phyloP scores from a whole-genome alignment of 2,113 vertebrate species.

The Terrapene triunguis region DNA sequence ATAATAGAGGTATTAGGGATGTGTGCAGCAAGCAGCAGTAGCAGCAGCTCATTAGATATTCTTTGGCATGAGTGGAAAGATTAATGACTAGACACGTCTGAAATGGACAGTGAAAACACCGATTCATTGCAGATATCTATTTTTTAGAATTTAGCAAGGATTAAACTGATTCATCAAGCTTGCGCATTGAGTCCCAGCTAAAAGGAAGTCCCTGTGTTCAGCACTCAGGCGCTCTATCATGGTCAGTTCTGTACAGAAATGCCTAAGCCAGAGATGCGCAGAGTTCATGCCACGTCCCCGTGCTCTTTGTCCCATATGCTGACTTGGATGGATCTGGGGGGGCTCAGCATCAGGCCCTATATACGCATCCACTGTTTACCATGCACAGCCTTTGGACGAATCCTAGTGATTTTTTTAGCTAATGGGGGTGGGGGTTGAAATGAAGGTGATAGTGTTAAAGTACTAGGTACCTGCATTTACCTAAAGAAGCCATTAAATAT shows the following conservation, averaged over 20 bases:
- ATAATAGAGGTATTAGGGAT: not conserved
- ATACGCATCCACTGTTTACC: not conserved
- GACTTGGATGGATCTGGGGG: not conserved
- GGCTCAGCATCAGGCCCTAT: not conserved
- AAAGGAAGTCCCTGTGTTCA: not conserved
- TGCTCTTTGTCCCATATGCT: not conserved
- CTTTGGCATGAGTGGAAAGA: not conserved
- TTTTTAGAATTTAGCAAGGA: not conserved
- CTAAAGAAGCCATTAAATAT: constrained; percentile 8
- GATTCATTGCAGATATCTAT: not conserved
- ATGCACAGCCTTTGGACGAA: not conserved
- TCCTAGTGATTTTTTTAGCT: not conserved
- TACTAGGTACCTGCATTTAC: not conserved
- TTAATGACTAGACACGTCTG: not conserved
- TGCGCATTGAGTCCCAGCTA: no score
- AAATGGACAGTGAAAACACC: not conserved
- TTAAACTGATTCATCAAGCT: not conserved
- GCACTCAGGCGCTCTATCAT: not conserved
- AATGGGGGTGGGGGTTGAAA: not conserved
- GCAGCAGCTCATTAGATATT: not conserved
- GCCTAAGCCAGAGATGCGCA: not conserved
- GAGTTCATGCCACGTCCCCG: not conserved
- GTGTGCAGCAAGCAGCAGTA: not conserved
- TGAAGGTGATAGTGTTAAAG: not conserved
- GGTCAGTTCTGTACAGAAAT: not conserved